These are phyloP conservation scores for Lutraria lutraria DNA, from an alignment of 2,888 invertebrate species.

Conservation along the genomic window DNA sequence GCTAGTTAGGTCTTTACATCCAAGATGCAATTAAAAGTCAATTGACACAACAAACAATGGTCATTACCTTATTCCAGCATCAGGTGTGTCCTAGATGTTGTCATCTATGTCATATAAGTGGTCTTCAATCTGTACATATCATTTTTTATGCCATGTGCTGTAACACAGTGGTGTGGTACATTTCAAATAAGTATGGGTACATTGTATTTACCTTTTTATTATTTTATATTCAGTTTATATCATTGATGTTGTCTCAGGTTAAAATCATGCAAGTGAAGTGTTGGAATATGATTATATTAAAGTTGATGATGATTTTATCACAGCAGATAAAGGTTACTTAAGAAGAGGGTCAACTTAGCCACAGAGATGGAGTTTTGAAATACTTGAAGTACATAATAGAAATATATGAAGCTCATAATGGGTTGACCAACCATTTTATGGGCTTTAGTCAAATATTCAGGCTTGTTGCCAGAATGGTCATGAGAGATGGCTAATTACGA, in stretches of 20 bases:
- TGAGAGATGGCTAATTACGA: background rate
- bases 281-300: background rate
- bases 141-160: background rate
- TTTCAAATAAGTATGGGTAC: too few relatives aligned
- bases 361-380: background rate
- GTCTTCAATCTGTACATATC: background rate
- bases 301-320: too few relatives aligned
- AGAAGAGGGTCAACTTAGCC: slow-evolving; percentile 1
- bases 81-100: background rate
- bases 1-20: too few relatives aligned
- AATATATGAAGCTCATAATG: background rate
- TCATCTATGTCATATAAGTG: background rate
- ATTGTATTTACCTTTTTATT: background rate
- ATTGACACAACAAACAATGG: background rate
- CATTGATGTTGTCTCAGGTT: background rate
- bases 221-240: background rate
- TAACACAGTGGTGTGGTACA: background rate
- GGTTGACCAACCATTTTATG: background rate
- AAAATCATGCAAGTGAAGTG: background rate
- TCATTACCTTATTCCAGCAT: background rate
- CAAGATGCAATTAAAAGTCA: background rate
- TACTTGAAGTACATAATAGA: too few relatives aligned
- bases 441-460: background rate
- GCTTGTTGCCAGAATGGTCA: background rate
- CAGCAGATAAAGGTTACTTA: background rate